These are phyloP conservation scores for Nerophis lumbriciformis DNA, from an alignment of 2,113 vertebrate species.

Conservation along the genomic window DNA sequence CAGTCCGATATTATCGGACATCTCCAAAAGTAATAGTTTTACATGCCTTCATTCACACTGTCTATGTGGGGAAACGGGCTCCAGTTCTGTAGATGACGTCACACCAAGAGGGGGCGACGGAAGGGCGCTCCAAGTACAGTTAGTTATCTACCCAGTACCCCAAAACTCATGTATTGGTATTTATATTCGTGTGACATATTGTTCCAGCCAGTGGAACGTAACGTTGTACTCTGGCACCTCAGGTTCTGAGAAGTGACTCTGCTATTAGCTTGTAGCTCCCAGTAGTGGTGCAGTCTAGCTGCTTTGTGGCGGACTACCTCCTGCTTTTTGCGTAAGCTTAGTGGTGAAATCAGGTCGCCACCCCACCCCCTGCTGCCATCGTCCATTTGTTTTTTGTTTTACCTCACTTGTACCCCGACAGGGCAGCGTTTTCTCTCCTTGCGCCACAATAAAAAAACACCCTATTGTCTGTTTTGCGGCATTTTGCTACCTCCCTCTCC, in stretches of 20 bases:
- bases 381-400: conserved; percentile 7
- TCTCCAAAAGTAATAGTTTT: too few species aligned
- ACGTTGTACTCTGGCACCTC: too few species aligned
- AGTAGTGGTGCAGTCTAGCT: conserved; percentile 21
- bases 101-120: too few species aligned
- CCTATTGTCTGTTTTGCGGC: conserved; percentile 6
- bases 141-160: too few species aligned
- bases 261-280: conserved; percentile 29
- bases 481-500: not conserved
- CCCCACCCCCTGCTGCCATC: conserved; percentile 6
- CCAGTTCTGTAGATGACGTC: too few species aligned
- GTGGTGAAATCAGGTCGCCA: conserved; percentile 63
- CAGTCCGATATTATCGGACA: too few species aligned
- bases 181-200: too few species aligned
- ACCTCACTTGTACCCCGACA: not conserved
- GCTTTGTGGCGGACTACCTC: conserved; percentile 1
- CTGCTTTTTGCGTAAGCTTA: conserved; percentile 37
- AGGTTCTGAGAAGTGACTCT: conserved; percentile 30
- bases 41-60: too few species aligned
- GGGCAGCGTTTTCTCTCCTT: not conserved
- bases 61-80: too few species aligned
- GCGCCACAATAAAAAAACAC: not conserved
- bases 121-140: too few species aligned
- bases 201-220: too few species aligned
- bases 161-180: too few species aligned